Percentiles rank a stretch among this genome's conserved stretches.
These are phyloP conservation scores for Chiridota heheva DNA, from an alignment of 35 echinoderm and acorn worm genomes.

Conservation along the genomic window DNA sequence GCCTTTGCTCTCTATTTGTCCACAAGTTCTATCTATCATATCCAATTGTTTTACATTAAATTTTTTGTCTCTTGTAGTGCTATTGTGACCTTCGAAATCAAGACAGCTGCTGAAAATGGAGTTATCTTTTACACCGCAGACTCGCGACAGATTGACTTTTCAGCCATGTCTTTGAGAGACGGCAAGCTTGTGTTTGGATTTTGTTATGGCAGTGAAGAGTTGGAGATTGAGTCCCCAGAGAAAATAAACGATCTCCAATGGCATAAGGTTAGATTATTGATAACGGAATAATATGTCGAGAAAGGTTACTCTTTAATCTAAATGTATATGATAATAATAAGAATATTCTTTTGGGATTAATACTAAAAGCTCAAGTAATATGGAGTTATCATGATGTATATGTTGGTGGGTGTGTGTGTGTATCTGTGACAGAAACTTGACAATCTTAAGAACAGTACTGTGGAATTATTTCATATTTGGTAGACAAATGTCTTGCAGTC, in stretches of 20 bases:
- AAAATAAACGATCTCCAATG: slow-evolving; percentile 79
- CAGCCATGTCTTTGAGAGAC: slow-evolving; percentile 45
- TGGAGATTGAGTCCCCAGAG: slow-evolving; percentile 19
- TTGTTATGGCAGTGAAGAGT: slow-evolving; percentile 61
- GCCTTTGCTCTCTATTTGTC: too few species aligned
- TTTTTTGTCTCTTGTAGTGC: slow-evolving; percentile 13
- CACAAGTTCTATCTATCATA: too few species aligned
- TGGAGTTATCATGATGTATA: not conserved
- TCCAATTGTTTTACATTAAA: not conserved
- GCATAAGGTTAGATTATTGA: slow-evolving; percentile 65
- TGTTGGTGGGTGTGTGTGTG: not conserved
- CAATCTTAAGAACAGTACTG: not conserved
- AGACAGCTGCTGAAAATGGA: slow-evolving; percentile 71
- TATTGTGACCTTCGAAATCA: slow-evolving; percentile 45
- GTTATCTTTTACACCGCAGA: slow-evolving; percentile 67
- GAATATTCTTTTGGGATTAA: not conserved
- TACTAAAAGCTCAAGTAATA: not conserved
- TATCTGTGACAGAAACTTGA: not conserved
- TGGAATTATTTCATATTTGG: too few species aligned
- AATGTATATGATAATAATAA: not conserved
- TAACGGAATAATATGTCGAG: not conserved
- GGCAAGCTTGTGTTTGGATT: slow-evolving; percentile 69
- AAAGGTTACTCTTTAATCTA: not conserved
- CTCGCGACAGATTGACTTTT: slow-evolving; percentile 46
- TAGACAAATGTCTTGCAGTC: too few species aligned